Conservation (phyloP, 30 jellyfish, hydroid and myxozoan species). For the Chrysaora quinquecirrha region DNA sequence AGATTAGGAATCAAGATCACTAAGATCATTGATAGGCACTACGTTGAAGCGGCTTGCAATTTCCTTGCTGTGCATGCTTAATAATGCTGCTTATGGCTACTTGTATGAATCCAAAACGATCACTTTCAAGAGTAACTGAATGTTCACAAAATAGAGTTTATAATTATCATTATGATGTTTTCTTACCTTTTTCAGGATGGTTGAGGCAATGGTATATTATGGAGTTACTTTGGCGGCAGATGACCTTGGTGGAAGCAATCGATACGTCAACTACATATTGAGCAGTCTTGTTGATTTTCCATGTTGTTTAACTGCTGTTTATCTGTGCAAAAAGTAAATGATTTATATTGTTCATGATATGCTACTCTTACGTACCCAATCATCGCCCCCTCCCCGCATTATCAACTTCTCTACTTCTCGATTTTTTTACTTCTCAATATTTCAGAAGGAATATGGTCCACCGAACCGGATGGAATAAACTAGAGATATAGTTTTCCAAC, state of each 20-base stretch:
- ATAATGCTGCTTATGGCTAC: not conserved
- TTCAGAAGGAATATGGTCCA: too few relatives aligned
- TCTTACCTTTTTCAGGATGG: constrained; percentile 27
- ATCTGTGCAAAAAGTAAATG: constrained; percentile 45
- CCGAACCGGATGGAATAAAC: too few relatives aligned
- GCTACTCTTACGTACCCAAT: not conserved
- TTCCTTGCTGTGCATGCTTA: not conserved
- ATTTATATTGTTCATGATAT: not conserved
- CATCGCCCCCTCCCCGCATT: not conserved
- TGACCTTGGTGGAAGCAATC: constrained; percentile 64
- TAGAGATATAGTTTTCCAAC: too few relatives aligned
- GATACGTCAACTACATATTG: constrained; percentile 45
- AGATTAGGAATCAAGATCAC: not conserved
- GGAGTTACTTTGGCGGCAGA: constrained; percentile 77
- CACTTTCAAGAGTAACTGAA: not conserved
- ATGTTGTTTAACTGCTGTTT: constrained; percentile 36
- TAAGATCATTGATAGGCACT: not conserved
- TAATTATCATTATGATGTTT: not conserved
- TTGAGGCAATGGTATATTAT: constrained; percentile 50
- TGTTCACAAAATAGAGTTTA: not conserved
- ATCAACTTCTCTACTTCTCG: not conserved
- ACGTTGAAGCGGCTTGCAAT: not conserved
- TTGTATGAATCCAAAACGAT: not conserved
- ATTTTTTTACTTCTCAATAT: not conserved
- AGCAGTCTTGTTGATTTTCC: constrained; percentile 59